Percentiles rank a stretch among this genome's conserved stretches.
Conservation (phyloP, 2,113 vertebrate genomes). For the Pimephales promelas region DNA sequence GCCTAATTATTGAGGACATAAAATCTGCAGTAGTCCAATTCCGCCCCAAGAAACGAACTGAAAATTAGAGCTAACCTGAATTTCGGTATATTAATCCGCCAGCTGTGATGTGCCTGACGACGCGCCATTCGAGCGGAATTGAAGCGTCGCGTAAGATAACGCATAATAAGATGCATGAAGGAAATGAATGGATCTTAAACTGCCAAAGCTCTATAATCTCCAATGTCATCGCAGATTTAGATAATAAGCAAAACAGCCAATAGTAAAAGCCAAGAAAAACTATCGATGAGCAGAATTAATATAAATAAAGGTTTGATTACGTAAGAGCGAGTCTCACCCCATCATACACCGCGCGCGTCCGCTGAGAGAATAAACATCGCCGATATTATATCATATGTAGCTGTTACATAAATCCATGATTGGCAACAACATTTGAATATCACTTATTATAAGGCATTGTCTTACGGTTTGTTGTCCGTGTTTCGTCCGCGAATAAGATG, state of each 20-base stretch:
- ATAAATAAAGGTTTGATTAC: not conserved
- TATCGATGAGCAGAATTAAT: not conserved
- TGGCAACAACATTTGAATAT: constrained; percentile 26
- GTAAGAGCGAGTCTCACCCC: constrained; percentile 70
- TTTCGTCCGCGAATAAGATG: constrained; percentile 53
- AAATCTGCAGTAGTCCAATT: constrained; percentile 5
- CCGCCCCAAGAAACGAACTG: not conserved
- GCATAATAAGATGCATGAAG: not conserved
- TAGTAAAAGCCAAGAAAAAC: not conserved
- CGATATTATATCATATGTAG: not conserved
- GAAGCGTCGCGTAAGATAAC: not conserved
- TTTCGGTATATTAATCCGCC: not conserved
- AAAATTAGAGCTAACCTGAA: not conserved
- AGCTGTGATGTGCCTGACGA: not conserved
- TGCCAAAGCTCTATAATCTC: too few relatives aligned
- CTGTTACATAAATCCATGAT: constrained; percentile 49
- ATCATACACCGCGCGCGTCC: constrained; percentile 64
- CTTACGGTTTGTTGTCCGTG: constrained; percentile 69
- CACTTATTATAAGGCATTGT: constrained; percentile 40
- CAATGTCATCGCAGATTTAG: not conserved
- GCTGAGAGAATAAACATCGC: not conserved
- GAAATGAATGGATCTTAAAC: not conserved
- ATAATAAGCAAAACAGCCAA: not conserved
- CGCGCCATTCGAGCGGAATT: not conserved
- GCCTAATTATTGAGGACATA: constrained; percentile 9